Evolutionary conservation across 2,797 vertebrate species (phyloP).

Genomic region (Dendrocincla tyrannina): DNA sequence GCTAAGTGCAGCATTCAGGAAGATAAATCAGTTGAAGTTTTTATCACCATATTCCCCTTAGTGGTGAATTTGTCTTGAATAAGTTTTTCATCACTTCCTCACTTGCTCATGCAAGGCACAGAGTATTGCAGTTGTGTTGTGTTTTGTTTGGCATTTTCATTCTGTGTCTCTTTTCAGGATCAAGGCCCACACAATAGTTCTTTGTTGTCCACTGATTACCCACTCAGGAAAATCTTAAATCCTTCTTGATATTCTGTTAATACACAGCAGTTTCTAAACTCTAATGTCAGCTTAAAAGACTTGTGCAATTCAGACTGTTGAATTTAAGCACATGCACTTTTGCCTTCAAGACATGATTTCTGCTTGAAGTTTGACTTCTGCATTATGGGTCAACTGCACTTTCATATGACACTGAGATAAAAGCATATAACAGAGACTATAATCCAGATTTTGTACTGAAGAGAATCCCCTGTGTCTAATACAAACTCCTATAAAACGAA

Average conservation of each 20-base stretch:
- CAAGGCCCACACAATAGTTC: not conserved
- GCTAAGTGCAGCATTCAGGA: not conserved
- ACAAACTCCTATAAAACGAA: constrained; percentile 17
- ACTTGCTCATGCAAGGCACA: not conserved
- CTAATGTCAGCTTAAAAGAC: not conserved
- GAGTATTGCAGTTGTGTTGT: not conserved
- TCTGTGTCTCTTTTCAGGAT: not conserved
- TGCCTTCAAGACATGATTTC: not conserved
- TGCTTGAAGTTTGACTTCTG: not conserved
- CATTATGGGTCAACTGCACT: not conserved
- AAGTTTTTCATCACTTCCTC: not conserved
- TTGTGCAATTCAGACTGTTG: not conserved
- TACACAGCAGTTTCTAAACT: not conserved
- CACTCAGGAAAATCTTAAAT: not conserved
- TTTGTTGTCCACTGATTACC: constrained; percentile 5
- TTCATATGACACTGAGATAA: constrained; percentile 6
- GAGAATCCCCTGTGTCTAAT: constrained; percentile 54
- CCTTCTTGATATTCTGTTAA: not conserved
- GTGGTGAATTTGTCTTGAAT: not conserved
- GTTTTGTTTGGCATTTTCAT: not conserved
- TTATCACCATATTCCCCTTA: not conserved
- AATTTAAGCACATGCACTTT: not conserved
- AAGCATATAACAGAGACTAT: not conserved
- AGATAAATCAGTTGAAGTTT: not conserved
- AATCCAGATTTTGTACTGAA: constrained; percentile 57